Evolutionary conservation across 2,797 vertebrate genomes (phyloP).

Genomic region (Molossus molossus): DNA sequence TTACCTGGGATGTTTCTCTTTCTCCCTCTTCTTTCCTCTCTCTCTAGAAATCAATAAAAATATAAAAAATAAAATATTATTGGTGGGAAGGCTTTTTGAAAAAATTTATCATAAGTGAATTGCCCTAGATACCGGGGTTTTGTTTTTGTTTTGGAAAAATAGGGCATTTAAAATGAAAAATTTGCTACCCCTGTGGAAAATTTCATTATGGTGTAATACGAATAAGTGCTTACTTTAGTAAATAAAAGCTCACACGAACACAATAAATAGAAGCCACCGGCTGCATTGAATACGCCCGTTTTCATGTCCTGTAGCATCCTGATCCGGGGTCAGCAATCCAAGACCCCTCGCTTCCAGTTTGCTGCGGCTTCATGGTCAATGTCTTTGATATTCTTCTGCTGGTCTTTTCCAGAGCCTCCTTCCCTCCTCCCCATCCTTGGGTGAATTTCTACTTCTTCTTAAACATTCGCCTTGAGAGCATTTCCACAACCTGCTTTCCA

Average conservation of each 20-base stretch:
- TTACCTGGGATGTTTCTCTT: background rate
- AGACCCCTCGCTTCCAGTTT: background rate
- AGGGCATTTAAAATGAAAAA: slow-evolving; percentile 5
- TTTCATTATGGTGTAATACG: background rate
- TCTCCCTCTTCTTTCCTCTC: background rate
- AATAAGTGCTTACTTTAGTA: slow-evolving; percentile 57
- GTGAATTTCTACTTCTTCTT: background rate
- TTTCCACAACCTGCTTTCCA: background rate
- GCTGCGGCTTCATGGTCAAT: background rate
- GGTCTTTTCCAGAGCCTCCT: background rate
- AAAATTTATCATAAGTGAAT: background rate
- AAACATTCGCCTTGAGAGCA: background rate
- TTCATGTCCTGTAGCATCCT: background rate
- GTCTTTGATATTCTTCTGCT: background rate
- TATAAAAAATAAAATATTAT: slow-evolving; percentile 45
- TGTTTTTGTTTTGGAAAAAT: background rate
- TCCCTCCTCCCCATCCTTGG: background rate
- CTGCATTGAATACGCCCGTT: background rate
- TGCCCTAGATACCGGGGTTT: background rate
- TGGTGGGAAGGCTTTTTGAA: background rate
- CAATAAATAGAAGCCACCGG: background rate
- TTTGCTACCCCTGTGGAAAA: background rate
- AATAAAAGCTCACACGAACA: slow-evolving; percentile 31
- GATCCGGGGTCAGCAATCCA: background rate
- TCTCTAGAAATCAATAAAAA: background rate